phyloP scores from a whole-genome alignment of 2,888 invertebrate species.

The Drosophila mimetica region DNA sequence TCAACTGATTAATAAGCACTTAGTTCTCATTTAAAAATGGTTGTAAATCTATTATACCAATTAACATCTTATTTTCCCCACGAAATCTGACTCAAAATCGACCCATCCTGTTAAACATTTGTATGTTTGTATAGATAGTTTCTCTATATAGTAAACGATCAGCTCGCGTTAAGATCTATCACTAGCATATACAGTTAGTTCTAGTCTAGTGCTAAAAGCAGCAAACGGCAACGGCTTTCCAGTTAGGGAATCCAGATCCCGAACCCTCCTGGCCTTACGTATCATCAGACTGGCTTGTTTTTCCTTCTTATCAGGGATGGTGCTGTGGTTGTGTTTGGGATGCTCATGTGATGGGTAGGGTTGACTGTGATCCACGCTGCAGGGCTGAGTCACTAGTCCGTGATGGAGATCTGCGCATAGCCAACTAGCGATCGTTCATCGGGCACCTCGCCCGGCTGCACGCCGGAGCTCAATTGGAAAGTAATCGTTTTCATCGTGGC shows the following conservation, averaged over 20 bases:
- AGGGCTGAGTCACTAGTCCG: constrained; percentile 87
- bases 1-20: neutral
- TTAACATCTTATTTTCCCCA: neutral
- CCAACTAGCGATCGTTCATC: constrained; percentile 98
- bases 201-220: constrained; percentile 68
- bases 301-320: constrained; percentile 10
- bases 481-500: constrained; percentile 90
- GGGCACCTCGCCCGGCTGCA: constrained; percentile 90
- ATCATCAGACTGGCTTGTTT: constrained; percentile 40
- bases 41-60: neutral
- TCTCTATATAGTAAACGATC: constrained; percentile 48
- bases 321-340: constrained; percentile 20
- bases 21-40: neutral
- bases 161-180: constrained; percentile 61
- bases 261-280: constrained; percentile 39
- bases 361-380: constrained; percentile 23
- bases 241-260: constrained; percentile 12
- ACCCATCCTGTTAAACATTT: constrained; percentile 11
- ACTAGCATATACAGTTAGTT: constrained; percentile 67
- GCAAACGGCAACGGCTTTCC: constrained; percentile 41
- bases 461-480: constrained; percentile 92
- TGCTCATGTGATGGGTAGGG: constrained; percentile 31
- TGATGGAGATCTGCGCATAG: constrained; percentile 98
- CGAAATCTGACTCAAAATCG: constrained; percentile 10
- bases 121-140: constrained; percentile 29